These are phyloP conservation scores for Phoxinus dragarum DNA, from an alignment of 2,797 vertebrate genomes.

Conservation along the genomic window DNA sequence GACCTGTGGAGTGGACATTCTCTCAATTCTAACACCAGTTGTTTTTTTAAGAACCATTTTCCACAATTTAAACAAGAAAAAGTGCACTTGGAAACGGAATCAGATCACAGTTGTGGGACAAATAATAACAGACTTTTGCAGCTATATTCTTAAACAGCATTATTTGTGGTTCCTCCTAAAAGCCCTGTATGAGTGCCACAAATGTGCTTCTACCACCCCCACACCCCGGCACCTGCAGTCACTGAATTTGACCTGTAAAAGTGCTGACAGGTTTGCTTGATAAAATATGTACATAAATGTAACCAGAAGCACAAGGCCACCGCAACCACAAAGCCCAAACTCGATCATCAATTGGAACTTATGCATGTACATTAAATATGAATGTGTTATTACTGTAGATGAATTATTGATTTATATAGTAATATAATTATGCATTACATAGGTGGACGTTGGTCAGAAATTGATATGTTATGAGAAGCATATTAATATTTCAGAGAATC, in stretches of 20 bases:
- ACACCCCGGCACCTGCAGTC: not conserved
- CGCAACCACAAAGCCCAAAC: slow-evolving; percentile 28
- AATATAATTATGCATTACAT: slow-evolving; percentile 58
- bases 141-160: not conserved
- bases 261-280: slow-evolving; percentile 46
- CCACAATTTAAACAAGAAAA: not conserved
- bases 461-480: slow-evolving; percentile 50
- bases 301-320: slow-evolving; percentile 40
- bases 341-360: slow-evolving; percentile 50
- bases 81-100: not conserved
- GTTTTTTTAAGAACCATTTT: not conserved
- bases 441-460: slow-evolving; percentile 46
- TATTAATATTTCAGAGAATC: slow-evolving; percentile 56
- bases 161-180: not conserved
- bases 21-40: not conserved
- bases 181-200: not conserved
- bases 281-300: slow-evolving; percentile 58
- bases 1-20: not conserved
- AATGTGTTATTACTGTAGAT: slow-evolving; percentile 55
- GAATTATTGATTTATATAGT: slow-evolving; percentile 62
- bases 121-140: not conserved
- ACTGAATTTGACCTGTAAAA: slow-evolving; percentile 32
- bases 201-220: not conserved
- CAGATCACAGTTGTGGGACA: not conserved
- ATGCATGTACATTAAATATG: slow-evolving; percentile 56